A percentile compares a stretch with the other conserved stretches of the same genome.
Conservation (phyloP, 2,797 vertebrate genomes). For the Gallinago solitaria region DNA sequence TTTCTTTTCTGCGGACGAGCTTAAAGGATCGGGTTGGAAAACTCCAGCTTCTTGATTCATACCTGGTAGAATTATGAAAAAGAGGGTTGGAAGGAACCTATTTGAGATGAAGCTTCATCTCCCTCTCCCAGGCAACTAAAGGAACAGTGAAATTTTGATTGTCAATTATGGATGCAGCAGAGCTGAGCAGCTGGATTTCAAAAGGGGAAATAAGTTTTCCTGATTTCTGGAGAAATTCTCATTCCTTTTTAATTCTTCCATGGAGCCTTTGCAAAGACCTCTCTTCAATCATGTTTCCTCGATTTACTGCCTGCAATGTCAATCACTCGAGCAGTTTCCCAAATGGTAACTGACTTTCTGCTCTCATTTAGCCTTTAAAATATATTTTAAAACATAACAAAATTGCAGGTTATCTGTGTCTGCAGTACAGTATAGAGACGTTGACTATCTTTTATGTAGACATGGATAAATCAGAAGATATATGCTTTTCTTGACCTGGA, state of each 20-base stretch:
- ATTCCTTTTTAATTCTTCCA: not conserved
- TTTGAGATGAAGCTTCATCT: not conserved
- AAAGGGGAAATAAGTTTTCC: not conserved
- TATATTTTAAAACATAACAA: not conserved
- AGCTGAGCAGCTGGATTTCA: not conserved
- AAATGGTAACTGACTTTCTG: not conserved
- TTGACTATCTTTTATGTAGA: not conserved
- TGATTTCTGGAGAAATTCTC: not conserved
- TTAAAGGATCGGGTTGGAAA: not conserved
- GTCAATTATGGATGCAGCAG: not conserved
- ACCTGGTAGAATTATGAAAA: not conserved
- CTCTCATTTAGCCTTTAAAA: not conserved
- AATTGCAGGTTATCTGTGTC: not conserved
- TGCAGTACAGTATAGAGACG: fast-evolving
- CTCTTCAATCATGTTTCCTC: not conserved
- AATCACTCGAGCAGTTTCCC: not conserved
- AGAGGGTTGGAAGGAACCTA: not conserved
- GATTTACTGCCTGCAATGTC: not conserved
- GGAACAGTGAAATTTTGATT: not conserved
- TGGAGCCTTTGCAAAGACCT: not conserved
- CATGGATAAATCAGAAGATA: not conserved
- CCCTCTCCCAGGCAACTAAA: not conserved
- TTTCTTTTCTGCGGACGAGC: not conserved
- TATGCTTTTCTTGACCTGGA: too few species aligned
- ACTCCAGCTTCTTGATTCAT: not conserved